phyloP scores from a whole-genome alignment of 1,140 invertebrate genomes.

The Lycorma delicatula region DNA sequence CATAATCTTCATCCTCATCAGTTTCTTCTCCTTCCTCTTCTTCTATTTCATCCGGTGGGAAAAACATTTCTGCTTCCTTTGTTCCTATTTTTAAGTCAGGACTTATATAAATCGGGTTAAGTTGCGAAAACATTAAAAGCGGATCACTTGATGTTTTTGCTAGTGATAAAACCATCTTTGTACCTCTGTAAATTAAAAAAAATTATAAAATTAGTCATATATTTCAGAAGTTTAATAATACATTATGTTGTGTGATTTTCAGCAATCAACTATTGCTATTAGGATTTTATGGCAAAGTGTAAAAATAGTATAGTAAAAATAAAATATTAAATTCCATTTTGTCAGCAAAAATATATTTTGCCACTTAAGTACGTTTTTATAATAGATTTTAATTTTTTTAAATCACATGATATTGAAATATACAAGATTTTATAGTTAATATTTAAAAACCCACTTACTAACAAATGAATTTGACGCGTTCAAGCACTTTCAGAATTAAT shows the following conservation, averaged over 20 bases:
- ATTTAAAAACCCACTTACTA: too few relatives aligned
- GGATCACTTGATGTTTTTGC: conserved; percentile 26
- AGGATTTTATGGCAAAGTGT: neutral
- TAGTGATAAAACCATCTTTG: conserved; percentile 29
- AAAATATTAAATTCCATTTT: neutral
- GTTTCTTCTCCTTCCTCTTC: conserved; percentile 4
- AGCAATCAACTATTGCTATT: neutral
- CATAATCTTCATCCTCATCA: conserved; percentile 3
- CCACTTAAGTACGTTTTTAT: neutral
- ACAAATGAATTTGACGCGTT: too few relatives aligned
- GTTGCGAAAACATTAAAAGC: conserved; percentile 26
- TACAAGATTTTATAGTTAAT: too few relatives aligned
- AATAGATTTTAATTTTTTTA: too few relatives aligned
- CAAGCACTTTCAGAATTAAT: too few relatives aligned
- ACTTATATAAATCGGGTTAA: conserved; percentile 30
- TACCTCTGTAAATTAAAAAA: conserved; percentile 18
- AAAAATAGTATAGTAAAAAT: neutral
- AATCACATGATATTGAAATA: too few relatives aligned
- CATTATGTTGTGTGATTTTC: neutral
- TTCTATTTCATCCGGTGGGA: conserved; percentile 18
- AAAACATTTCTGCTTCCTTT: conserved; percentile 27
- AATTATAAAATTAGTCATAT: neutral
- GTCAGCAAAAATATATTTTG: neutral
- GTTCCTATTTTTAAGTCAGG: conserved; percentile 25
- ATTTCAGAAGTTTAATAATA: neutral